Conservation (phyloP, 2,113 vertebrate species). For the Cephalopterus ornatus region DNA sequence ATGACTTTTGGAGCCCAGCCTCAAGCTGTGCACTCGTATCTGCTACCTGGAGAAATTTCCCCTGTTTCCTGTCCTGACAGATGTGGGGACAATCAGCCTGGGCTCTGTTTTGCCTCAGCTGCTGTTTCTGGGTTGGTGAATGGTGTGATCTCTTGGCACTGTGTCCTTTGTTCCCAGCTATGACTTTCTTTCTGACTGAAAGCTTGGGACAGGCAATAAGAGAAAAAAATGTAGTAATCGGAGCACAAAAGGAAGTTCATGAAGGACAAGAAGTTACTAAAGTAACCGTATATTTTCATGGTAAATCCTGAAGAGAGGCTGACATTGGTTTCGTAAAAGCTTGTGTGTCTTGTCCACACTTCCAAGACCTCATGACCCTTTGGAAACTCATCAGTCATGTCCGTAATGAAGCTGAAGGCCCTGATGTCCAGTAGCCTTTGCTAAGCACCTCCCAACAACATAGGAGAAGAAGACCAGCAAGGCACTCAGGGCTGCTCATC, state of each 20-base stretch:
- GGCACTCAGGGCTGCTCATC: background rate
- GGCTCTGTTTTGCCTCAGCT: background rate
- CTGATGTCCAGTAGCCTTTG: background rate
- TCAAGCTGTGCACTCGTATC: background rate
- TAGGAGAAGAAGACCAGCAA: background rate
- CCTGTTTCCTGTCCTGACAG: background rate
- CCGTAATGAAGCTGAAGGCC: background rate
- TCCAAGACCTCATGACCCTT: background rate
- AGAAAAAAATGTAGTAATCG: background rate
- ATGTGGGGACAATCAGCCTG: background rate
- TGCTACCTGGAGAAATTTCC: background rate
- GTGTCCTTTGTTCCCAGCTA: accelerated
- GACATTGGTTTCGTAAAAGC: background rate
- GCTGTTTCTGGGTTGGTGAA: background rate
- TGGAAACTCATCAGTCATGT: background rate
- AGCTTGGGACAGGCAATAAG: background rate
- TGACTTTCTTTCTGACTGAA: background rate
- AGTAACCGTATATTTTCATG: accelerated
- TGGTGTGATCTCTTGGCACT: background rate
- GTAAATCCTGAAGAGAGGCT: background rate
- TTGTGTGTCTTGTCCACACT: background rate
- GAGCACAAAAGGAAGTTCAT: background rate
- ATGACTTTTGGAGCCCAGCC: background rate
- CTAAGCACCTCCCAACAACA: background rate
- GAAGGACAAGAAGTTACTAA: background rate